Percentiles rank a stretch among this genome's conserved stretches.
phyloP scores from a whole-genome alignment of 2,888 invertebrate species.

The Alsophila aescularia region DNA sequence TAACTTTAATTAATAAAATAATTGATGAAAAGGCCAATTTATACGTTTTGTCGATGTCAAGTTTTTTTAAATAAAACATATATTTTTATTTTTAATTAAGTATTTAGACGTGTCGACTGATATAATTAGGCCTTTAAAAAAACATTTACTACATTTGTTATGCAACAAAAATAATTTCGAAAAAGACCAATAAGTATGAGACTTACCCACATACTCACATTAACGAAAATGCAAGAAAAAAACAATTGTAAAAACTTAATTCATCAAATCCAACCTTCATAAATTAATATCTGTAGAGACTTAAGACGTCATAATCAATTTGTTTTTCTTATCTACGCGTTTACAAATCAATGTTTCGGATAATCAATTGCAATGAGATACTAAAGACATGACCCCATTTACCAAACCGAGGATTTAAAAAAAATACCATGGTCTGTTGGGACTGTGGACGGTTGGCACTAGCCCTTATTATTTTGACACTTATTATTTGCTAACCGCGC shows the following conservation, averaged over 20 bases:
- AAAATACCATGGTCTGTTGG: too few species aligned
- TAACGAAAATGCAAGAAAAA: background rate
- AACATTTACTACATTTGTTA: too few species aligned
- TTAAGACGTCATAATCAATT: background rate
- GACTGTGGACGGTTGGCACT: too few species aligned
- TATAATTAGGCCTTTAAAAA: too few species aligned
- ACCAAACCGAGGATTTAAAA: too few species aligned
- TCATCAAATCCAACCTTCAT: background rate
- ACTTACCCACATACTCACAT: too few species aligned
- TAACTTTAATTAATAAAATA: constrained; percentile 7
- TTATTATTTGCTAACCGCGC: too few species aligned
- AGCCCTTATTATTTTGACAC: too few species aligned
- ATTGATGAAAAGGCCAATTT: constrained; percentile 1
- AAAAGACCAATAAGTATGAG: too few species aligned
- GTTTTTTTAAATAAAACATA: background rate
- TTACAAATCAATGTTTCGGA: constrained; percentile 2
- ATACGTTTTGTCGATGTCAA: too few species aligned
- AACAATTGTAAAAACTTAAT: background rate
- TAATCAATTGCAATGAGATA: constrained; percentile 3
- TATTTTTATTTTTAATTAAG: background rate
- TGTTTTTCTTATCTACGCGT: constrained; percentile 2
- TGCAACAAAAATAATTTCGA: too few species aligned
- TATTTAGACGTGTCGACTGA: too few species aligned
- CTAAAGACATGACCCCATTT: background rate
- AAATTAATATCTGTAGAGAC: background rate